Evolutionary conservation across 2,888 invertebrate genomes (phyloP).

Genomic region (Blastobasis lacticolella): DNA sequence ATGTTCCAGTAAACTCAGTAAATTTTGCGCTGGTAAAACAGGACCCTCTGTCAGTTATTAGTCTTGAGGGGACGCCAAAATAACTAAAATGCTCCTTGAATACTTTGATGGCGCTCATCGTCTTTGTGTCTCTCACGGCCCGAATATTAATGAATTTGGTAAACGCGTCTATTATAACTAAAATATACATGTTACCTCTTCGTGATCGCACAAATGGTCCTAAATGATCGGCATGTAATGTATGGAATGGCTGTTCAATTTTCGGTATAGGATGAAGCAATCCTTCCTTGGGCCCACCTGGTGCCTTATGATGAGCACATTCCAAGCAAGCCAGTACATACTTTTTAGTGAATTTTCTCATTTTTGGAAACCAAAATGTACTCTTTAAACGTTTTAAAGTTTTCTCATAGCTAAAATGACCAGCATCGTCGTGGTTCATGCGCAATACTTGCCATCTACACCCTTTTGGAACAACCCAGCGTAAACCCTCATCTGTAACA

Average conservation of each 20-base stretch:
- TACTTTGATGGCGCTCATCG: neutral
- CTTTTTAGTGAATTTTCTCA: neutral
- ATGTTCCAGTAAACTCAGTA: neutral
- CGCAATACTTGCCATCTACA: slow-evolving; percentile 18
- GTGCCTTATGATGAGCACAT: slow-evolving; percentile 4
- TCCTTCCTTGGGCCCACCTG: slow-evolving; percentile 1
- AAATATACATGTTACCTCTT: slow-evolving; percentile 24
- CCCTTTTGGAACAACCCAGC: slow-evolving; percentile 18
- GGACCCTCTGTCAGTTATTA: neutral
- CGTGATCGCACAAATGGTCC: slow-evolving; percentile 31
- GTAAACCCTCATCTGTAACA: slow-evolving; percentile 4
- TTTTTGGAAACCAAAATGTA: slow-evolving; percentile 4
- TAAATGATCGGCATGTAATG: slow-evolving; percentile 38
- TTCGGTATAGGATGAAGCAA: slow-evolving; percentile 27
- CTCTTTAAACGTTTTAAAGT: slow-evolving; percentile 7
- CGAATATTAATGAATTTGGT: slow-evolving; percentile 24
- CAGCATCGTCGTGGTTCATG: slow-evolving; percentile 18
- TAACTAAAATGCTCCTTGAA: neutral
- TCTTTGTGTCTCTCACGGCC: neutral
- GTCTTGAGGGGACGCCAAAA: neutral
- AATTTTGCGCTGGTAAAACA: neutral
- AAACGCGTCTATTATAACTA: slow-evolving; percentile 33
- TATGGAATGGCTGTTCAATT: slow-evolving; percentile 29
- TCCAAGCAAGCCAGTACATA: neutral
- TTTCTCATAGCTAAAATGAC: slow-evolving; percentile 16